Evolutionary conservation across 2,888 invertebrate species (phyloP).

Genomic region (Aquatica leii): DNA sequence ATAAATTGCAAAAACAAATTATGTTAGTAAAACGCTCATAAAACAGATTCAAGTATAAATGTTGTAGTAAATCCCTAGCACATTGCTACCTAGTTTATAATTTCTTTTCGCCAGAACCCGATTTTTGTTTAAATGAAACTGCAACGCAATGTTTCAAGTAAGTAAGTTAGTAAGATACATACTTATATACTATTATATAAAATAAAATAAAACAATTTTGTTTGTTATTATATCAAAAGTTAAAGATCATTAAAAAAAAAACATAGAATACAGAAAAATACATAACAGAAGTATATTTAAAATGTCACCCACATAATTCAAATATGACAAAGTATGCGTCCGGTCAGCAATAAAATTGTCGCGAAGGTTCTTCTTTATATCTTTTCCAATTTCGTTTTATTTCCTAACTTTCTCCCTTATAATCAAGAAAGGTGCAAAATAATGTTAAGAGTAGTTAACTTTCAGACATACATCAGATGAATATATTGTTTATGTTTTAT

Average conservation of each 20-base stretch:
- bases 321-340: conserved; percentile 18
- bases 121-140: too few relatives aligned
- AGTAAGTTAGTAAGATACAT: too few relatives aligned
- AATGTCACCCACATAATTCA: conserved; percentile 11
- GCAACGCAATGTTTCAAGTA: too few relatives aligned
- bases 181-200: too few relatives aligned
- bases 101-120: too few relatives aligned
- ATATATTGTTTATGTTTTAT: conserved; percentile 17
- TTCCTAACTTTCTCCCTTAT: conserved; percentile 21
- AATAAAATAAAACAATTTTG: too few relatives aligned
- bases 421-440: conserved; percentile 28
- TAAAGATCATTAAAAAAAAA: too few relatives aligned
- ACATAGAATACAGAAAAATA: background rate
- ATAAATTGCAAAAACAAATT: too few relatives aligned
- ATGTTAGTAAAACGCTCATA: conserved; percentile 1
- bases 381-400: conserved; percentile 26
- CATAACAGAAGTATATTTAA: background rate
- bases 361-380: conserved; percentile 25
- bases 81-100: too few relatives aligned
- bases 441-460: conserved; percentile 28
- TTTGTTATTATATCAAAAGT: too few relatives aligned
- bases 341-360: conserved; percentile 30
- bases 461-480: conserved; percentile 19
- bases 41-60: conserved; percentile 7
- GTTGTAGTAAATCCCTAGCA: conserved; percentile 4